Conservation (phyloP, 2,797 vertebrate genomes). For the Clarias platycephalus region DNA sequence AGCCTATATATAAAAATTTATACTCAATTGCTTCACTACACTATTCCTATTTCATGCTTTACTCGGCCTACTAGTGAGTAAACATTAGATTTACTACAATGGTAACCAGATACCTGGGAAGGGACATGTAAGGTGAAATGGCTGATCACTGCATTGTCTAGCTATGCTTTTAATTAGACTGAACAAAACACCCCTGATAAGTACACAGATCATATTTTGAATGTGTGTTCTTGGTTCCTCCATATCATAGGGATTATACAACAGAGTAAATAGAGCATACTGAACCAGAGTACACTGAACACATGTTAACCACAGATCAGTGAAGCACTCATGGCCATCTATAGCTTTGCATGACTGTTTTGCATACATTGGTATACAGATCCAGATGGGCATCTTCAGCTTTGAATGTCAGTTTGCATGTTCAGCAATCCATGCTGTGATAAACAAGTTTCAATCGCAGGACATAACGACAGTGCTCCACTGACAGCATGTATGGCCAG, state of each 20-base stretch:
- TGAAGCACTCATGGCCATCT: conserved; percentile 39
- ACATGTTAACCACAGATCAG: conserved; percentile 53
- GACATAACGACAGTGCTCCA: conserved; percentile 14
- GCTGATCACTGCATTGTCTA: not conserved
- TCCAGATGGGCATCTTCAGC: conserved; percentile 36
- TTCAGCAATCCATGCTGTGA: conserved; percentile 20
- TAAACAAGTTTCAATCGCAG: conserved; percentile 20
- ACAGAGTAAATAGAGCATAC: conserved; percentile 45
- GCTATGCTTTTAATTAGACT: not conserved
- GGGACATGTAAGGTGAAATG: not conserved
- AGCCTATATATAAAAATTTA: not conserved
- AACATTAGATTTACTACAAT: not conserved
- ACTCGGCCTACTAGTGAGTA: not conserved
- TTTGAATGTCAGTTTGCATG: conserved; percentile 22
- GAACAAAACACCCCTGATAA: not conserved
- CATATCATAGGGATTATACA: conserved; percentile 42
- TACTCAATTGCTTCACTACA: not conserved
- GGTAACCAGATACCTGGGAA: not conserved
- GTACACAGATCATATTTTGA: not conserved
- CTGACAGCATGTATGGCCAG: not conserved
- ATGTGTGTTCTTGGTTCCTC: conserved; percentile 1
- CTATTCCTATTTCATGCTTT: not conserved
- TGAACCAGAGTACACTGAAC: conserved; percentile 33
- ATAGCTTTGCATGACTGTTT: conserved; percentile 6
- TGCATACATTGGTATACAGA: conserved; percentile 35